Evolutionary conservation across 1,140 invertebrate species (phyloP).

Genomic region (Drosophila tsacasi): DNA sequence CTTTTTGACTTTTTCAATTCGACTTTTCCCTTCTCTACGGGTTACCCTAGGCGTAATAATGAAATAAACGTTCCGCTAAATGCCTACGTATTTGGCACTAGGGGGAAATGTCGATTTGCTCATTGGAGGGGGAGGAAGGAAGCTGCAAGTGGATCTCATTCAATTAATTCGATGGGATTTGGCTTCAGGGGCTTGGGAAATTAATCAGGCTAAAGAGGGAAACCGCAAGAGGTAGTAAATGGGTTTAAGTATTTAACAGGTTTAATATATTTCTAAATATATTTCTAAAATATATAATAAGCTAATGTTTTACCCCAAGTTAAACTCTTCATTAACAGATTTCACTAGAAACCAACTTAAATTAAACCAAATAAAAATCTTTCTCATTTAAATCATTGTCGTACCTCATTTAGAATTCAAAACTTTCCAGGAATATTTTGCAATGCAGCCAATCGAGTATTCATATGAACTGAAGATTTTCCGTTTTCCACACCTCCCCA

Average conservation of each 20-base stretch:
- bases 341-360: neutral
- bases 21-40: constrained; percentile 48
- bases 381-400: neutral
- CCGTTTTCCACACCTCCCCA: constrained; percentile 2
- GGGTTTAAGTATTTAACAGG: neutral
- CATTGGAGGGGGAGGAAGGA: neutral
- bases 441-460: constrained; percentile 40
- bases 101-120: constrained; percentile 6
- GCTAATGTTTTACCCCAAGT: neutral
- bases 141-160: constrained; percentile 27
- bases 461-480: constrained; percentile 63
- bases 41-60: constrained; percentile 77
- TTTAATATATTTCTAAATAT: neutral
- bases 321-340: neutral
- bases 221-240: constrained; percentile 15
- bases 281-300: neutral
- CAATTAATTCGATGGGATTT: constrained; percentile 76
- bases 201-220: constrained; percentile 2
- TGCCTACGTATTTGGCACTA: constrained; percentile 72
- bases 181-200: constrained; percentile 1
- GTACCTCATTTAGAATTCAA: constrained; percentile 3
- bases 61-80: constrained; percentile 84
- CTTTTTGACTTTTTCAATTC: constrained; percentile 83
- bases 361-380: neutral
- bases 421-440: constrained; percentile 1